These are phyloP conservation scores for Callosobruchus maculatus DNA, from an alignment of 2,888 invertebrate species.

Conservation along the genomic window DNA sequence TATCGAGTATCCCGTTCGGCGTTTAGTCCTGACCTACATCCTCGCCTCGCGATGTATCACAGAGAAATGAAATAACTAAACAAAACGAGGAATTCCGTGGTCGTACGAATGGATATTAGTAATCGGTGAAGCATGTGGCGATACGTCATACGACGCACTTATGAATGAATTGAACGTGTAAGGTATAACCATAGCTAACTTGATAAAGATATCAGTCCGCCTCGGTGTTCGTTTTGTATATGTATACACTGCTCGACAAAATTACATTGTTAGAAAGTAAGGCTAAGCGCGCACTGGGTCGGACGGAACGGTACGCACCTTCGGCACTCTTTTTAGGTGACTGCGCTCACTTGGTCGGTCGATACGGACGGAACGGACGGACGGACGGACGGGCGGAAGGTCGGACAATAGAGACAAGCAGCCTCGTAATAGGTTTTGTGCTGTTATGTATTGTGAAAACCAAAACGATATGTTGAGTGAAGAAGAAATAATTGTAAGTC, in stretches of 20 bases:
- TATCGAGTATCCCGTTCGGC: background rate
- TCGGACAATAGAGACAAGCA: too few species aligned
- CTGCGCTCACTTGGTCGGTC: too few species aligned
- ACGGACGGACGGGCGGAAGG: too few species aligned
- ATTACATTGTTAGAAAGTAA: background rate
- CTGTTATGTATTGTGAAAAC: too few species aligned
- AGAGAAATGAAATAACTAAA: background rate
- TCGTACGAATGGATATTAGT: background rate
- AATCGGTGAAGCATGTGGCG: background rate
- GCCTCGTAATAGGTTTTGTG: too few species aligned
- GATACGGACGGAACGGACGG: too few species aligned
- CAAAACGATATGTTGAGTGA: too few species aligned
- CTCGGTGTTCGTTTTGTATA: background rate
- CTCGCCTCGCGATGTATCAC: background rate
- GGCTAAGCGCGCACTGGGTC: too few species aligned
- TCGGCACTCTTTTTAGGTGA: too few species aligned
- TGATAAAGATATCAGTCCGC: background rate
- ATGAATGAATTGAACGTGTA: background rate
- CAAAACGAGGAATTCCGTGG: background rate
- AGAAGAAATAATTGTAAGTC: too few species aligned
- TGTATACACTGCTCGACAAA: background rate
- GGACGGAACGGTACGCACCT: too few species aligned
- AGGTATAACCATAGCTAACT: background rate
- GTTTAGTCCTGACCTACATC: background rate
- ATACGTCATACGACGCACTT: background rate